These are phyloP conservation scores for Eilema griseolum DNA, from an alignment of 2,888 invertebrate genomes.

Conservation along the genomic window DNA sequence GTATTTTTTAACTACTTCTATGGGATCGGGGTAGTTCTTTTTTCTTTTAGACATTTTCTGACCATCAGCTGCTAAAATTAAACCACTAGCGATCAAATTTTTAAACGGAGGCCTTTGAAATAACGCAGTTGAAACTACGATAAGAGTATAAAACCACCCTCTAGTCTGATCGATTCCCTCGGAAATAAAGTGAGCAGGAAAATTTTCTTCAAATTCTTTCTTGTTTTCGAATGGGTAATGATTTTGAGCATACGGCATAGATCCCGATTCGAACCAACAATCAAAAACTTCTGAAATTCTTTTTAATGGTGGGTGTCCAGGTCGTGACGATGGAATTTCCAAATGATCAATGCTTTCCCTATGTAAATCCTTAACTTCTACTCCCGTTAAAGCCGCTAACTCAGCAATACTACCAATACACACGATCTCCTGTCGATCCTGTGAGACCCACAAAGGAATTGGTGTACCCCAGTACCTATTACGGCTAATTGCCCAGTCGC, in stretches of 20 bases:
- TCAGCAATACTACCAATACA: conserved; percentile 98
- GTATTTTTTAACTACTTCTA: conserved; percentile 95
- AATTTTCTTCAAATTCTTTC: conserved; percentile 95
- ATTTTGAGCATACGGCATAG: conserved; percentile 99
- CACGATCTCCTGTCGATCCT: conserved; percentile 96
- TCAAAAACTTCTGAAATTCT: conserved; percentile 98
- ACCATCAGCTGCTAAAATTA: conserved; percentile 98
- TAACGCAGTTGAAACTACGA: conserved; percentile 97
- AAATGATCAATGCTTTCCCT: conserved; percentile 97
- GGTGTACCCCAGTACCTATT: conserved; percentile 99
- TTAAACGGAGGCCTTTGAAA: conserved; percentile 99
- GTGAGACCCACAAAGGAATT: conserved; percentile 98
- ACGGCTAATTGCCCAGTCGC: conserved; percentile 99
- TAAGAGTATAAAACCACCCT: conserved; percentile 99
- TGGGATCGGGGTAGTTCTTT: conserved; percentile 99
- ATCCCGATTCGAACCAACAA: conserved; percentile 99
- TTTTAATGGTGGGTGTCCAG: conserved; percentile 93
- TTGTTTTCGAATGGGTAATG: conserved; percentile 98
- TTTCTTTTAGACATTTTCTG: conserved; percentile 99
- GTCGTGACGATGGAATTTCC: conserved; percentile 95
- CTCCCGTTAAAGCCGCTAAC: conserved; percentile 93
- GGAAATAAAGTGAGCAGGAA: conserved; percentile 99
- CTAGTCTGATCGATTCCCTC: conserved; percentile 99
- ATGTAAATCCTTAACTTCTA: conserved; percentile 95
- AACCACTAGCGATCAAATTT: conserved; percentile 98